A percentile compares a stretch with the other conserved stretches of the same genome.
Evolutionary conservation across 1,140 invertebrate genomes (phyloP).

Genomic region (Stegodyphus dumicola): DNA sequence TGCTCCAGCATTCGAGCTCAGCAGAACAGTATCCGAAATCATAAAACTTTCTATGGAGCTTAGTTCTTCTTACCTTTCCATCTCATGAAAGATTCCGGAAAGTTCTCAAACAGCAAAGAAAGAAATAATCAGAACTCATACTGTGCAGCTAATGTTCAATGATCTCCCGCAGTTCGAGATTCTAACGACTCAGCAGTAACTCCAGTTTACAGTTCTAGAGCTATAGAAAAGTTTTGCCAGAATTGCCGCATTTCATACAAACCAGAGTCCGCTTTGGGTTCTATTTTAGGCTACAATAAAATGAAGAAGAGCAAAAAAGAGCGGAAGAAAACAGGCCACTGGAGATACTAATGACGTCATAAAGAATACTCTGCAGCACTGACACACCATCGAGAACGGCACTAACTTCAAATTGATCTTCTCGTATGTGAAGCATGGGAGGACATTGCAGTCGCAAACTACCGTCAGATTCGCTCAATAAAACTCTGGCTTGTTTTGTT

Average conservation of each 20-base stretch:
- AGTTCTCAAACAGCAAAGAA: too few species aligned
- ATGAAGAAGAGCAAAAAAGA: slow-evolving; percentile 10
- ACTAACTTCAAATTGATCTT: slow-evolving; percentile 40
- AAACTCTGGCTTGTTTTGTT: slow-evolving; percentile 5
- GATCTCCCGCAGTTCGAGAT: slow-evolving; percentile 10
- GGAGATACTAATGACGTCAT: slow-evolving; percentile 50
- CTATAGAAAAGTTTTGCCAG: background rate
- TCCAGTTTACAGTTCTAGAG: background rate
- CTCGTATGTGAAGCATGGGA: slow-evolving; percentile 23
- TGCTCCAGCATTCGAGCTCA: too few species aligned
- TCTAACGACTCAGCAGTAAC: background rate
- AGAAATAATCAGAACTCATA: too few species aligned
- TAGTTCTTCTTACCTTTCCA: background rate
- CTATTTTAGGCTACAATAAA: slow-evolving; percentile 43
- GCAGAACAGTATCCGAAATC: too few species aligned
- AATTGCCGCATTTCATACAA: slow-evolving; percentile 20
- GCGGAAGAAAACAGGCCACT: slow-evolving; percentile 34
- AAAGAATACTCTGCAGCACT: slow-evolving; percentile 36
- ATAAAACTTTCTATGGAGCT: background rate
- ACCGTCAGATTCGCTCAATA: slow-evolving; percentile 16
- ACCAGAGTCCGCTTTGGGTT: slow-evolving; percentile 4
- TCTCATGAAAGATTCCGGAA: too few species aligned
- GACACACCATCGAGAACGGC: slow-evolving; percentile 23
- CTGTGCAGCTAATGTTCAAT: background rate
- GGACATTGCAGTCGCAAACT: slow-evolving; percentile 20